Percentiles rank a stretch among this genome's conserved stretches.
phyloP scores from a whole-genome alignment of 2,113 vertebrate species.

The Ascaphus truei region DNA sequence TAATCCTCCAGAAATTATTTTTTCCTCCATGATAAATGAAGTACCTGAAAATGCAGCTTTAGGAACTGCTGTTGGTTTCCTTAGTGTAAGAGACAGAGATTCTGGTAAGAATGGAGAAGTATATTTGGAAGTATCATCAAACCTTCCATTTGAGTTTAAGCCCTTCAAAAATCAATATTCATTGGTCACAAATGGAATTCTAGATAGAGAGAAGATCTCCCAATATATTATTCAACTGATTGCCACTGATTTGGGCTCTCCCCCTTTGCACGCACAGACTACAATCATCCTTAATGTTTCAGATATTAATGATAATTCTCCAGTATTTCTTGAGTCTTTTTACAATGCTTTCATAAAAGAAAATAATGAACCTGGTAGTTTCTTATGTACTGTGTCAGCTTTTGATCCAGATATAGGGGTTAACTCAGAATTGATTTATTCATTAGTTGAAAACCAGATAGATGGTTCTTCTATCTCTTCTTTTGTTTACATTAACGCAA shows the following conservation, averaged over 20 bases:
- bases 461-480: conserved; percentile 37
- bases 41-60: conserved; percentile 65
- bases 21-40: conserved; percentile 65
- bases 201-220: conserved; percentile 63
- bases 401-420: conserved; percentile 63
- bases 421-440: conserved; percentile 75
- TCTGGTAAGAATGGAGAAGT: conserved; percentile 61
- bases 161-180: conserved; percentile 69
- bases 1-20: conserved; percentile 63
- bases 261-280: conserved; percentile 54
- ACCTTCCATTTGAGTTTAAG: conserved; percentile 51
- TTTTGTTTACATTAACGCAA: conserved; percentile 61
- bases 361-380: conserved; percentile 68
- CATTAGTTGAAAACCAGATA: conserved; percentile 55
- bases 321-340: conserved; percentile 61
- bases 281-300: conserved; percentile 61
- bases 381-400: conserved; percentile 69
- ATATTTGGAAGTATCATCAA: conserved; percentile 37
- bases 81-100: conserved; percentile 67
- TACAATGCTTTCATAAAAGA: conserved; percentile 79
- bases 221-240: conserved; percentile 65
- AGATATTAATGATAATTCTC: conserved; percentile 70
- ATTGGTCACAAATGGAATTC: conserved; percentile 58
- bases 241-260: conserved; percentile 58
- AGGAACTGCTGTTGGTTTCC: conserved; percentile 63